phyloP scores from a whole-genome alignment of 2,797 vertebrate genomes.

The Microctenopoma steveboyesi region DNA sequence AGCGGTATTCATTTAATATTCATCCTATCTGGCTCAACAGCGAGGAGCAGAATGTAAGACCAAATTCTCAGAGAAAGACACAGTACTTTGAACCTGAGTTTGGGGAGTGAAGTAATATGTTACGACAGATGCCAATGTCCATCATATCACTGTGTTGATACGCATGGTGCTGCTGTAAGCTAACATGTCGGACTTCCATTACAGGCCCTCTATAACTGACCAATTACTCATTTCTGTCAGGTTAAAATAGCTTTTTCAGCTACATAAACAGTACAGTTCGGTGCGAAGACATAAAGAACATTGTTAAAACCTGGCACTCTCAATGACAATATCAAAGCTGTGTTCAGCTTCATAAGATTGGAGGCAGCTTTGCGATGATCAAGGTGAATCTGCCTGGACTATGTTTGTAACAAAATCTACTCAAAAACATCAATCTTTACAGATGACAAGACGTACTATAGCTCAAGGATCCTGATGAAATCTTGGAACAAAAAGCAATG shows the following conservation, averaged over 20 bases:
- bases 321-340: conserved; percentile 38
- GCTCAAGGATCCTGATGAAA: conserved; percentile 36
- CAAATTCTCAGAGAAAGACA: conserved; percentile 35
- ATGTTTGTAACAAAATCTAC: conserved; percentile 24
- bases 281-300: conserved; percentile 11
- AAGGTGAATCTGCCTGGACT: conserved; percentile 35
- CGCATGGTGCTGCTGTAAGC: conserved; percentile 69
- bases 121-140: conserved; percentile 80
- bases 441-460: conserved; percentile 24
- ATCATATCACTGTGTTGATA: conserved; percentile 76
- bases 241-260: conserved; percentile 55
- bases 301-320: conserved; percentile 10
- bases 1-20: conserved; percentile 23
- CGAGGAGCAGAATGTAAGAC: conserved; percentile 16
- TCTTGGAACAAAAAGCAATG: conserved; percentile 24
- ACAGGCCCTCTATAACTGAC: conserved; percentile 49
- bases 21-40: conserved; percentile 17
- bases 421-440: conserved; percentile 20
- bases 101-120: conserved; percentile 68
- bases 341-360: conserved; percentile 23
- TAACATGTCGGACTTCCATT: conserved; percentile 68
- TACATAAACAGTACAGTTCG: conserved; percentile 22
- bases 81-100: conserved; percentile 57
- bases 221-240: conserved; percentile 61
- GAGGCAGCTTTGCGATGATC: conserved; percentile 31